Base-by-base conservation (phyloP, 2,888 invertebrate species). In the Limenitis camilla region DNA sequence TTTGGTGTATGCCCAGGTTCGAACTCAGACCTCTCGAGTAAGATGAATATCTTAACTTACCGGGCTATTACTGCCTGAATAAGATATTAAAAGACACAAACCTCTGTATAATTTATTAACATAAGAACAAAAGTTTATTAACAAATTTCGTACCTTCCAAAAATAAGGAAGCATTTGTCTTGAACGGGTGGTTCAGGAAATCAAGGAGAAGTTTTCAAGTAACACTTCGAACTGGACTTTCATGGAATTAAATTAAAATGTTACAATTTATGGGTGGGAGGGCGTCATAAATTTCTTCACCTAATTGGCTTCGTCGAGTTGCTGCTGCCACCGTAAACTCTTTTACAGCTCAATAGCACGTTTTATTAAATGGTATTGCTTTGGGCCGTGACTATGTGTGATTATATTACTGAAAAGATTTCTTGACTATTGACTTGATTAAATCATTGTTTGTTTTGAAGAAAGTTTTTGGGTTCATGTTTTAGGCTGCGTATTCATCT, bases 231-330 rank as follows among this genome's bases (percentile, higher is more conserved):
- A 59, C 69, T 66, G 72, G 74, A 71, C 69, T 76, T 69, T 61
- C 64, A 63, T 62, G 62, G 72, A 76, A 75, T 81, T 78, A 81
- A 84, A 82, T 85, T 84, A 84, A 83, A 85, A 82, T 77, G 81
- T 78, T 78, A 76, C 79, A 81, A 82, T 82, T 85, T 82, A 84
- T 77, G 78, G 72, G 68, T 61, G 68, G 72, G 67, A 62, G 66
- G 67, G 63, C 65, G 71, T 74, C 76, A 80, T 85, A 85, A 85
- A 84, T 85, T 83, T 73, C 59, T 65, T 68, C 67, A 71, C 72
- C 80, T 85, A 86, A 85, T 85, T 85, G 81, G 83, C 77, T 74
- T 67, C 64, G 73, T 71, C 66, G 75, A 76, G 69, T 78, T n/a
- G n/a, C n/a, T 69, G 74, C 66, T 64, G 64, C 69, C 61, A 68